phyloP scores from a whole-genome alignment of 1,140 invertebrate species.

The Drosophila kepulauana region DNA sequence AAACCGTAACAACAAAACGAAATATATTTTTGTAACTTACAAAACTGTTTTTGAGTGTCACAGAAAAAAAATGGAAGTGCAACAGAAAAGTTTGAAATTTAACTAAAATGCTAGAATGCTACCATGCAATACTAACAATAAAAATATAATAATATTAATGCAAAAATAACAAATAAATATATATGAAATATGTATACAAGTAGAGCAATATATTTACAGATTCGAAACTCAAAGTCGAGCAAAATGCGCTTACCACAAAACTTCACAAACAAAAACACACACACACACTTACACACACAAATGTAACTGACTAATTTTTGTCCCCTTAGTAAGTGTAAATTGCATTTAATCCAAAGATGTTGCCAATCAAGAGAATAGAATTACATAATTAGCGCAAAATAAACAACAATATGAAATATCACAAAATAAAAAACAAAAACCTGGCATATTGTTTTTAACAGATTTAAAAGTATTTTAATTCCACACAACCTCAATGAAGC shows the following conservation, averaged over 20 bases:
- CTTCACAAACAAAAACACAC: slow-evolving; percentile 38
- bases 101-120: slow-evolving; percentile 63
- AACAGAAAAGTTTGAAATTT: slow-evolving; percentile 45
- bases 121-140: slow-evolving; percentile 74
- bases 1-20: slow-evolving; percentile 44
- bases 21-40: slow-evolving; percentile 79
- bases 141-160: slow-evolving; percentile 37
- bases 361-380: slow-evolving; percentile 63
- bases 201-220: slow-evolving; percentile 77
- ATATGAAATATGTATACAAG: slow-evolving; percentile 58
- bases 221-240: slow-evolving; percentile 44
- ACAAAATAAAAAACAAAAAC: not conserved
- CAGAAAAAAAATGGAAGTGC: slow-evolving; percentile 62
- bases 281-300: slow-evolving; percentile 22
- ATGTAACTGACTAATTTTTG: slow-evolving; percentile 30
- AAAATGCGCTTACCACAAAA: slow-evolving; percentile 50
- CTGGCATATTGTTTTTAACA: slow-evolving; percentile 46
- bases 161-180: slow-evolving; percentile 1
- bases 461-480: slow-evolving; percentile 32
- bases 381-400: slow-evolving; percentile 19
- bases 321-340: slow-evolving; percentile 64
- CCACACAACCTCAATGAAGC: slow-evolving; percentile 42
- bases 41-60: slow-evolving; percentile 79
- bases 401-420: slow-evolving; percentile 18
- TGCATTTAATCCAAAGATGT: slow-evolving; percentile 79